Evolutionary conservation across 2,113 vertebrate genomes (phyloP).

Genomic region (Oryzias javanicus): DNA sequence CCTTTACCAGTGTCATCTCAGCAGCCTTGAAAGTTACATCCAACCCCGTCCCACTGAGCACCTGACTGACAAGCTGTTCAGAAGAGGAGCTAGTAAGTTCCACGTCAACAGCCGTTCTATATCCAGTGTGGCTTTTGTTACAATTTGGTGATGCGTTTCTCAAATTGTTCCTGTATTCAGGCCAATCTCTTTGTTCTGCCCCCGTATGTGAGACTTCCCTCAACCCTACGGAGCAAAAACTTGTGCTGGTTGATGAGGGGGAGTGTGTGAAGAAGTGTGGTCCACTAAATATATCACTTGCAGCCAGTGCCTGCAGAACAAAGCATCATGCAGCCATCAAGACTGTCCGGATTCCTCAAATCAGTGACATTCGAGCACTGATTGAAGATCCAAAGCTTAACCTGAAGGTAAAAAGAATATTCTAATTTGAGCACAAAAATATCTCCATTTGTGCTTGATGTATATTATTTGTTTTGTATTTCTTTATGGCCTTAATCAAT

Average conservation of each 20-base stretch:
- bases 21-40: slow-evolving; percentile 92
- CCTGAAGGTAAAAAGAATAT: slow-evolving; percentile 74
- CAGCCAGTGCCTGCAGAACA: slow-evolving; percentile 82
- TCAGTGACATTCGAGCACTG: slow-evolving; percentile 84
- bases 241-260: slow-evolving; percentile 81
- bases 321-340: slow-evolving; percentile 91
- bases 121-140: neutral
- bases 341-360: slow-evolving; percentile 87
- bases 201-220: slow-evolving; percentile 82
- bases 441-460: too few species aligned
- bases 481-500: too few species aligned
- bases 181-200: slow-evolving; percentile 80
- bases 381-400: slow-evolving; percentile 90
- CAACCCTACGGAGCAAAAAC: slow-evolving; percentile 68
- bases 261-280: slow-evolving; percentile 88
- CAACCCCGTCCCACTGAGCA: slow-evolving; percentile 87
- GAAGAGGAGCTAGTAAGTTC: slow-evolving; percentile 86
- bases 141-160: neutral
- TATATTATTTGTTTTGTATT: too few species aligned
- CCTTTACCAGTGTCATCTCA: slow-evolving; percentile 89
- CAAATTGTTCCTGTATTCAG: slow-evolving; percentile 14
- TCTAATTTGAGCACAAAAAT: too few species aligned
- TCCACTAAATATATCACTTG: slow-evolving; percentile 84
- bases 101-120: neutral
- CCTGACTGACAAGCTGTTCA: slow-evolving; percentile 88